phyloP scores from a whole-genome alignment of 2,113 vertebrate genomes.

The Neolamprologus falcicula region DNA sequence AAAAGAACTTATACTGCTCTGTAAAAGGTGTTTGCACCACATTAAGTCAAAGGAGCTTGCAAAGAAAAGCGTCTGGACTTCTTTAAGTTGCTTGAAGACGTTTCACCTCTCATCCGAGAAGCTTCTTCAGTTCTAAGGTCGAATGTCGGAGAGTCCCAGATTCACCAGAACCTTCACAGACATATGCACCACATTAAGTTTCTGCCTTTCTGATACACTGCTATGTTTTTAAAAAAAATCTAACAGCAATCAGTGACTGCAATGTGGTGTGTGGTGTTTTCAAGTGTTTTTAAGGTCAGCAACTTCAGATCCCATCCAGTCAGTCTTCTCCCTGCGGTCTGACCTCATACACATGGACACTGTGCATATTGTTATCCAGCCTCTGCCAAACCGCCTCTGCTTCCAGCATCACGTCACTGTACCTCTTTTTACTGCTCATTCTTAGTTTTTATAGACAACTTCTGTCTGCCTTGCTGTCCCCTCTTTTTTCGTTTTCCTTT shows the following conservation, averaged over 20 bases:
- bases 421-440: constrained; percentile 49
- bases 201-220: neutral
- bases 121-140: neutral
- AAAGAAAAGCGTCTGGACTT: neutral
- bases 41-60: neutral
- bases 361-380: neutral
- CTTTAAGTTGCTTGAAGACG: neutral
- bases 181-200: neutral
- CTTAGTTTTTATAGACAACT: constrained; percentile 41
- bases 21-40: neutral
- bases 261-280: neutral
- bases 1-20: neutral
- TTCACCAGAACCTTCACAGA: neutral
- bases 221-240: neutral
- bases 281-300: neutral
- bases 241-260: neutral
- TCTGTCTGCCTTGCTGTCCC: constrained; percentile 39
- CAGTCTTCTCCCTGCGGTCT: neutral
- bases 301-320: neutral
- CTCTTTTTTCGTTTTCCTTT: constrained; percentile 21
- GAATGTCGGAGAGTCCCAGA: accelerated
- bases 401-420: constrained; percentile 32
- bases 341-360: constrained; percentile 43
- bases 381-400: constrained; percentile 18
- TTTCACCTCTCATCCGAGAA: neutral